phyloP scores from a whole-genome alignment of 2,888 invertebrate species.

The Aproaerema taeniolella region DNA sequence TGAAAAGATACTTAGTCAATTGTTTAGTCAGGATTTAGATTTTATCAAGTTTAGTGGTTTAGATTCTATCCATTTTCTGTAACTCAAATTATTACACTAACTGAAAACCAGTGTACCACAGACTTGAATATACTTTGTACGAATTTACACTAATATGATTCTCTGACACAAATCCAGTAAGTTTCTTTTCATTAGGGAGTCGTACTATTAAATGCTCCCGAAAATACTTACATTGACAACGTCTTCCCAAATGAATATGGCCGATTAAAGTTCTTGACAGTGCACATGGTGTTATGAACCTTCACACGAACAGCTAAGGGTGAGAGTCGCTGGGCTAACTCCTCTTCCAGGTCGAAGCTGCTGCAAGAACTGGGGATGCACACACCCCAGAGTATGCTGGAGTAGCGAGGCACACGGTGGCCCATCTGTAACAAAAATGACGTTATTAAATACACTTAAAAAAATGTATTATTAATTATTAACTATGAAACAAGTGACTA shows the following conservation, averaged over 20 bases:
- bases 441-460: not conserved
- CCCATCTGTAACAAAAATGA: conserved; percentile 59
- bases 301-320: conserved; percentile 49
- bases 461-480: not conserved
- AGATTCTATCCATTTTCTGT: no score
- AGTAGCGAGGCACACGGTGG: conserved; percentile 77
- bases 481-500: no score
- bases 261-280: conserved; percentile 49
- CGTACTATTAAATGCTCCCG: no score
- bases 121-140: no score
- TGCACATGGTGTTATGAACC: conserved; percentile 66
- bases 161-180: no score
- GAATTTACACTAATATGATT: no score
- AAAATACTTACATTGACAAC: conserved; percentile 58
- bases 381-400: conserved; percentile 76
- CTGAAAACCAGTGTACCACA: no score
- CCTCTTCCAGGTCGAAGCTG: conserved; percentile 69
- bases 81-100: no score
- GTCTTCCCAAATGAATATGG: conserved; percentile 65
- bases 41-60: no score
- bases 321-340: conserved; percentile 48
- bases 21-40: no score
- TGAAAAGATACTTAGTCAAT: no score
- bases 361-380: conserved; percentile 77
- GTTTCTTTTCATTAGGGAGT: no score